Base-by-base conservation (phyloP, 1,140 invertebrate genomes). In the Eriosoma lanigerum region DNA sequence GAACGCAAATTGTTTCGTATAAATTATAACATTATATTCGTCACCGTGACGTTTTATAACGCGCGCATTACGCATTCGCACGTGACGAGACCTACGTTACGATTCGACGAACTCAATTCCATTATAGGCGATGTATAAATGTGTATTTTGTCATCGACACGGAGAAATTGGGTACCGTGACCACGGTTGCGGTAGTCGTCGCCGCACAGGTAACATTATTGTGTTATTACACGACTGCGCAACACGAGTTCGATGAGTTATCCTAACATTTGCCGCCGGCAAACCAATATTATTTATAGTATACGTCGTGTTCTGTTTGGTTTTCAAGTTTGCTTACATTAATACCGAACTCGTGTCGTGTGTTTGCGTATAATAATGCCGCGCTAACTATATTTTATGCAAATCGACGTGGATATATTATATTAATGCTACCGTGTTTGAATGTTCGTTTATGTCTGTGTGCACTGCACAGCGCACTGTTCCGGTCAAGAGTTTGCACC, bases 351-450 rank as follows among this genome's bases (percentile, higher is more conserved):
- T 21, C 26, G 56, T 26, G 24, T 62, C 0, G 15, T 32, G 60
- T 62, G 8, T 62, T 13, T 6, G 19, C 15, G 1, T 5, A 24
- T 21, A n/a, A n/a, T n/a, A n/a, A n/a, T n/a, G n/a, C n/a, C n/a
- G 32, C 15, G 26, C 19, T 46, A 46, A 26, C n/a, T 24, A 8
- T 48, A 26, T 3, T 68, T 48, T 68, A 48, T 68, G 44, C 24
- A n/a, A 66, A 68, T 46, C 66, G 66, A 68, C 44, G 44, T 24
- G 66, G 32, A 48, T 68, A 68, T 68, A 44, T 68, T 68, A n/a
- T n/a, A n/a, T n/a, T n/a, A 68, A 68, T 68, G 26, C 24, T 44
- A 6, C 5, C 9, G 24, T 46, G 48, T 68, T 68, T 48, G 38
- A 68, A 68, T 68, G 48, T 5, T 48, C 24, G 38, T 68, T 48